A percentile compares a stretch with the other conserved stretches of the same genome.
These are phyloP conservation scores for Conopomorpha cramerella DNA, from an alignment of 1,140 invertebrate species.

Conservation along the genomic window DNA sequence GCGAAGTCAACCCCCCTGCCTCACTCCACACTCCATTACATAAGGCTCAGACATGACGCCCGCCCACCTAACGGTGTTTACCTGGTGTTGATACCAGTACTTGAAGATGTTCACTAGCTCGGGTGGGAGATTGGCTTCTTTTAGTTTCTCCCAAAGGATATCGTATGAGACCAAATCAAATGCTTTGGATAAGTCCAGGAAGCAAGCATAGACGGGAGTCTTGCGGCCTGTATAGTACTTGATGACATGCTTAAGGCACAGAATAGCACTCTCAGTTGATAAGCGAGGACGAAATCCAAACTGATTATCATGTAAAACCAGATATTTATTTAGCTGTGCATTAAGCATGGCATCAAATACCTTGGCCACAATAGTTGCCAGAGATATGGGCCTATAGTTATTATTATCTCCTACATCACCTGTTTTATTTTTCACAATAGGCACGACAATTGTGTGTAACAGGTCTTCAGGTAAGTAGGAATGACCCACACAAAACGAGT, in stretches of 20 bases:
- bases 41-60: neutral
- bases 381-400: neutral
- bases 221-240: neutral
- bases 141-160: neutral
- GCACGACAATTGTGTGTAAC: neutral
- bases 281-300: neutral
- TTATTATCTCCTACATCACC: neutral
- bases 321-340: neutral
- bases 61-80: neutral
- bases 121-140: neutral
- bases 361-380: neutral
- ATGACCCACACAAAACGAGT: neutral
- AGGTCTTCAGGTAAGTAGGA: neutral
- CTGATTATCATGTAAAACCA: neutral
- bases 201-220: neutral
- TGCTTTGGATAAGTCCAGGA: neutral
- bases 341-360: neutral
- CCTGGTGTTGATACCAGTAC: conserved; percentile 6
- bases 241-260: neutral
- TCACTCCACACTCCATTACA: neutral
- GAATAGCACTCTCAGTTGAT: neutral
- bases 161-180: neutral
- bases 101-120: conserved; percentile 10
- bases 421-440: neutral
- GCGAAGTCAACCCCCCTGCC: neutral